These are phyloP conservation scores for Zootermopsis nevadensis DNA, from an alignment of 2,888 invertebrate species.

Conservation along the genomic window DNA sequence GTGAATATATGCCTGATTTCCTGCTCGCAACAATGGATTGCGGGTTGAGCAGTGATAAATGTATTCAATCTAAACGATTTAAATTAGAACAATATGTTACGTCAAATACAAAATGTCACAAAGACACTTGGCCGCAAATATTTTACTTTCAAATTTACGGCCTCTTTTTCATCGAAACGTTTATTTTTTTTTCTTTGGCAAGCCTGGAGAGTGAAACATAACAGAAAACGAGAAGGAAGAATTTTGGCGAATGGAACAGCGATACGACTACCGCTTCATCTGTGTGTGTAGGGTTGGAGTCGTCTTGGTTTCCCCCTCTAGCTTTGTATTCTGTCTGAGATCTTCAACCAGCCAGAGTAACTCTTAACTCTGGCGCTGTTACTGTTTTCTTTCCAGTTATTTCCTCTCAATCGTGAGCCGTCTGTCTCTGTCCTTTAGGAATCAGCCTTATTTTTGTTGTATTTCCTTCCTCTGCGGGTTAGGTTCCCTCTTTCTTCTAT, in stretches of 20 bases:
- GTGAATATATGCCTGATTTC: too few species aligned
- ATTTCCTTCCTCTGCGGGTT: background rate
- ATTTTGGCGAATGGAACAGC: background rate
- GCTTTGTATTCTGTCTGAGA: background rate
- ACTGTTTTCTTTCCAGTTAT: background rate
- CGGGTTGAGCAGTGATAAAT: background rate
- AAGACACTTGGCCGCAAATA: background rate
- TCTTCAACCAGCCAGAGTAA: background rate
- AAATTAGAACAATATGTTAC: background rate
- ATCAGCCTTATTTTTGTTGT: background rate
- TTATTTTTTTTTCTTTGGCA: too few species aligned
- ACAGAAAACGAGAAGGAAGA: background rate
- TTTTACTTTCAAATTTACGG: conserved; percentile 4
- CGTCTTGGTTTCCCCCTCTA: background rate
- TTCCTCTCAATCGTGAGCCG: background rate
- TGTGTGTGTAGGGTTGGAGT: background rate
- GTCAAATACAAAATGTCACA: background rate
- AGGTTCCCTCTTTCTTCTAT: background rate
- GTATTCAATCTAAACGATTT: background rate
- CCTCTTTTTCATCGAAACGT: background rate
- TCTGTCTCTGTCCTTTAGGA: conserved; percentile 5
- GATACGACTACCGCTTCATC: background rate
- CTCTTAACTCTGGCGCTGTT: background rate
- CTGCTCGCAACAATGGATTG: background rate
- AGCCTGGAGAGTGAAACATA: background rate